These are phyloP conservation scores for Cryptocephalus moraei DNA, from an alignment of 2,888 invertebrate species.

Conservation along the genomic window DNA sequence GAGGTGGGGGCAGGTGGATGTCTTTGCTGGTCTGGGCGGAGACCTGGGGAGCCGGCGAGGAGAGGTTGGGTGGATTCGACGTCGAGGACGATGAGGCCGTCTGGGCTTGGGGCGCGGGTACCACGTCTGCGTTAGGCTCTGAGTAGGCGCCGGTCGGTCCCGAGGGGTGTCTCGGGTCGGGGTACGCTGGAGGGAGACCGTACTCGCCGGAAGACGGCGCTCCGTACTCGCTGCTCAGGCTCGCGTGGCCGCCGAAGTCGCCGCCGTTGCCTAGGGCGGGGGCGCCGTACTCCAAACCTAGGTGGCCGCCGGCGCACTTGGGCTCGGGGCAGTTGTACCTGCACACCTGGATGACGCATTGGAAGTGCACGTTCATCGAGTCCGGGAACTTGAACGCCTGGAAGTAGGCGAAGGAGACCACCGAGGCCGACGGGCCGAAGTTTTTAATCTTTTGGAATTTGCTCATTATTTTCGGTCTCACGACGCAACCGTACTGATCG, in stretches of 20 bases:
- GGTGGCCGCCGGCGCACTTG: conserved; percentile 63
- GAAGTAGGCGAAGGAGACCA: conserved; percentile 92
- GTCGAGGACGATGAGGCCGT: conserved; percentile 52
- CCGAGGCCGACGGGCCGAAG: conserved; percentile 88
- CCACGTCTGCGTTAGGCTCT: conserved; percentile 69
- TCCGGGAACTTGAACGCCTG: conserved; percentile 96
- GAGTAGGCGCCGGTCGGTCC: conserved; percentile 70
- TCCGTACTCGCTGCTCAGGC: conserved; percentile 54
- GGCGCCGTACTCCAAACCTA: conserved; percentile 56
- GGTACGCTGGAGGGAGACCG: conserved; percentile 65
- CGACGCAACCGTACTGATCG: conserved; percentile 88
- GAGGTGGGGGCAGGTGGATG: conserved; percentile 74
- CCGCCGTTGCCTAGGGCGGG: conserved; percentile 41
- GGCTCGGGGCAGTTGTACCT: conserved; percentile 89
- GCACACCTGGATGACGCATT: conserved; percentile 91
- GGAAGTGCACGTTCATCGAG: conserved; percentile 95
- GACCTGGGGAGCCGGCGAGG: conserved; percentile 45
- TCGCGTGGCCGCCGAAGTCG: conserved; percentile 37
- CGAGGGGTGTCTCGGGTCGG: conserved; percentile 80
- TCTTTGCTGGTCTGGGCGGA: conserved; percentile 51
- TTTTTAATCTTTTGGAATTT: conserved; percentile 94
- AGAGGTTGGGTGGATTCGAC: conserved; percentile 51
- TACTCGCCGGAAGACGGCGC: conserved; percentile 59
- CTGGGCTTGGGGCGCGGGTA: conserved; percentile 75
- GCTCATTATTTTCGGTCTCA: conserved; percentile 89